A percentile compares a stretch with the other conserved stretches of the same genome.
Conservation (phyloP, 1,140 invertebrate species). For the Papilio aristodemus region DNA sequence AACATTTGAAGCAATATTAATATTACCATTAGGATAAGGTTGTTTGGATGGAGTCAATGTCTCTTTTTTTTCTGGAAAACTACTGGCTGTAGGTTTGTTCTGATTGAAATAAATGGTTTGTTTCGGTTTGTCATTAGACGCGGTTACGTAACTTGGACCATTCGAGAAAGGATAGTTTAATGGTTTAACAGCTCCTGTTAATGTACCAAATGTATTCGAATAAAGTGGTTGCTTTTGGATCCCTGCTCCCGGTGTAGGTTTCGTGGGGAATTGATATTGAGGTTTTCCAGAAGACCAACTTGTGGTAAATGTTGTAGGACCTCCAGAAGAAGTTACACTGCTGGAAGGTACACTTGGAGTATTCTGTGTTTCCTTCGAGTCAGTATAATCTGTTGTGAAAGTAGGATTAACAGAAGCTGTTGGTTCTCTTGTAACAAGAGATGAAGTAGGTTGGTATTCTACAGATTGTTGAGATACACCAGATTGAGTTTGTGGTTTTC, state of each 20-base stretch:
- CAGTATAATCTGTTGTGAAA: neutral
- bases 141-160: conserved; percentile 7
- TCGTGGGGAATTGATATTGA: conserved; percentile 6
- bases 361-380: neutral
- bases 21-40: conserved; percentile 1
- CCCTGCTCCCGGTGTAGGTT: neutral
- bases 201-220: conserved; percentile 15
- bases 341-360: neutral
- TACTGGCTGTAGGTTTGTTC: conserved; percentile 34
- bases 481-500: neutral
- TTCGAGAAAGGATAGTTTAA: neutral
- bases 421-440: neutral
- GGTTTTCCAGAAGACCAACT: neutral
- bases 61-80: conserved; percentile 6
- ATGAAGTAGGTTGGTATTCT: neutral
- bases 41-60: neutral
- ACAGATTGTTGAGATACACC: neutral
- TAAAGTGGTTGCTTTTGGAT: neutral
- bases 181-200: conserved; percentile 25
- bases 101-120: conserved; percentile 24
- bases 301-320: neutral
- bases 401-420: neutral
- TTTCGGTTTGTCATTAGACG: conserved; percentile 13
- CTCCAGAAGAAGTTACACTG: neutral
- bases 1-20: neutral